Conservation (phyloP, 2,797 vertebrate genomes). For the Pempheris klunzingeri region DNA sequence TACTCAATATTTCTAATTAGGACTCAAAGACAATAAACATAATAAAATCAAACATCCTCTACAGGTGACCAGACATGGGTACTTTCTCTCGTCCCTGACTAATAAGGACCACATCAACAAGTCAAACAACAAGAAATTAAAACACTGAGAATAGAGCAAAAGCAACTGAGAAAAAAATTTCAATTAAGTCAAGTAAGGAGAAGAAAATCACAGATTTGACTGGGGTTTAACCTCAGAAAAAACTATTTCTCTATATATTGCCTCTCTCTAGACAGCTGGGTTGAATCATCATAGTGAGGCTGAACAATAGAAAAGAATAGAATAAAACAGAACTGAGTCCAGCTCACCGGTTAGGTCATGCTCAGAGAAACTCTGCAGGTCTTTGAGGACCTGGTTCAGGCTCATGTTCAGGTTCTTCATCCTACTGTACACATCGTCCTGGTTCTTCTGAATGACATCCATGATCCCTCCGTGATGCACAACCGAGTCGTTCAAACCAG, state of each 20-base stretch:
- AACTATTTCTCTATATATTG: neutral
- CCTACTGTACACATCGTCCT: slow-evolving; percentile 84
- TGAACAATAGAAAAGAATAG: neutral
- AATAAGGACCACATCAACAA: neutral
- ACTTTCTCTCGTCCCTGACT: no score
- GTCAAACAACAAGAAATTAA: neutral
- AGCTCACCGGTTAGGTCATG: slow-evolving; percentile 83
- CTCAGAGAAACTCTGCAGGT: slow-evolving; percentile 79
- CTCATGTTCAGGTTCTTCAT: slow-evolving; percentile 91
- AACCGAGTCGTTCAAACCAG: slow-evolving; percentile 88
- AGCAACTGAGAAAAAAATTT: neutral
- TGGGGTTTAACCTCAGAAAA: neutral
- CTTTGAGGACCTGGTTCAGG: slow-evolving; percentile 83
- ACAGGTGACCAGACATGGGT: no score
- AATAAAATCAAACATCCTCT: no score
- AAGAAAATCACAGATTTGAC: neutral
- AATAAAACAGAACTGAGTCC: neutral
- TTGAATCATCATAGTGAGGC: neutral
- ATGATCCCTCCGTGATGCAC: slow-evolving; percentile 84
- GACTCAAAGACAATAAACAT: no score
- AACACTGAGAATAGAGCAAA: neutral
- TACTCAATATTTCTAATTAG: no score
- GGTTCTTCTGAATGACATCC: slow-evolving; percentile 85
- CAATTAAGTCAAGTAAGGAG: neutral
- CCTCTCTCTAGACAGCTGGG: neutral